These are phyloP conservation scores for Orientallactaga sibirica DNA, from an alignment of 2,797 vertebrate genomes.

Conservation along the genomic window DNA sequence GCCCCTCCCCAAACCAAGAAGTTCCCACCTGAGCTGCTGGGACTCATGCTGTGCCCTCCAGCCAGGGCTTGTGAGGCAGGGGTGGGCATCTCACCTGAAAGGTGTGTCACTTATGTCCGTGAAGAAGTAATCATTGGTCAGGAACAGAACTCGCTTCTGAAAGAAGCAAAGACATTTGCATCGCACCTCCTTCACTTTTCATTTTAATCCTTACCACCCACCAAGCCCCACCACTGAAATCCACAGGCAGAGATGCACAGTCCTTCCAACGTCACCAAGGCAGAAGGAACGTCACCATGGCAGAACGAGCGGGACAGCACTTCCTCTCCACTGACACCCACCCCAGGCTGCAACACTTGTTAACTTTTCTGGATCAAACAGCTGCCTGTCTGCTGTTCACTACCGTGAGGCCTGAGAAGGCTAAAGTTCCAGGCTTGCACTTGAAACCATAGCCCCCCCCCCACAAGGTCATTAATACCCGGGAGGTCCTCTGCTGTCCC, in stretches of 20 bases:
- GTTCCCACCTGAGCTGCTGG: background rate
- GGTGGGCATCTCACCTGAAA: constrained; percentile 92
- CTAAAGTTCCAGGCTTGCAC: background rate
- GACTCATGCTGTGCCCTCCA: rapidly evolving
- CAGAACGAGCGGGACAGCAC: background rate
- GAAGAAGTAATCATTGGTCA: constrained; percentile 97
- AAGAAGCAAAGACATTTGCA: constrained; percentile 39
- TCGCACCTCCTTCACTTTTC: background rate
- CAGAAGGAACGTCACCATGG: no score
- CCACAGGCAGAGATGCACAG: background rate
- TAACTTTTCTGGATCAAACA: background rate
- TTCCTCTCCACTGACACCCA: background rate
- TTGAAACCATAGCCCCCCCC: background rate
- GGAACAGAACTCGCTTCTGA: constrained; percentile 95
- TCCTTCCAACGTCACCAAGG: background rate
- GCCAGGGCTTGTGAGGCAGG: rapidly evolving
- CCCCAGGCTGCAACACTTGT: background rate
- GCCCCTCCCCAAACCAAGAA: background rate
- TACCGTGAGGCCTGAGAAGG: no score
- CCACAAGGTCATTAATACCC: background rate
- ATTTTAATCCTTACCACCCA: rapidly evolving
- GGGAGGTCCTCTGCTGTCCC: no score
- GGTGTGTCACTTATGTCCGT: constrained; percentile 96
- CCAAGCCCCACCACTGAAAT: background rate
- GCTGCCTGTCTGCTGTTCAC: no score